These are phyloP conservation scores for Cyphomyrus discorhynchus DNA, from an alignment of 2,113 vertebrate species.

Conservation along the genomic window DNA sequence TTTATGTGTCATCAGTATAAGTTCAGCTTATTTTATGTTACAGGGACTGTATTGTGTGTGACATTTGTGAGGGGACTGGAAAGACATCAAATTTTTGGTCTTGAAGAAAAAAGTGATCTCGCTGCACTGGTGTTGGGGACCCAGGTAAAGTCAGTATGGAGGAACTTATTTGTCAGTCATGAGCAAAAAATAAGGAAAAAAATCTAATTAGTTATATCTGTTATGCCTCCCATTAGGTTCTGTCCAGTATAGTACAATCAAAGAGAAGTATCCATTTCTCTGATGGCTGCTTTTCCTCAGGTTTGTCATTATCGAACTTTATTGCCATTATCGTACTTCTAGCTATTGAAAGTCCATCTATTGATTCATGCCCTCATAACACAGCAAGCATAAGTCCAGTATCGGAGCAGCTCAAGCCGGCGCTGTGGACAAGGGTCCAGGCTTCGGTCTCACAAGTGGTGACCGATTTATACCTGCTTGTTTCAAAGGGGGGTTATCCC, in stretches of 20 bases:
- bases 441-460: background rate
- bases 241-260: background rate
- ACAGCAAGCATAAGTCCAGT: background rate
- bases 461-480: background rate
- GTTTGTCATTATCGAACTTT: background rate
- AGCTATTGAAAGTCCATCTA: no score
- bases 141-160: background rate
- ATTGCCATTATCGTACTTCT: background rate
- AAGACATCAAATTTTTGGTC: background rate
- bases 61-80: background rate
- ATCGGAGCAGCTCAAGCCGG: background rate
- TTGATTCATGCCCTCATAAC: background rate
- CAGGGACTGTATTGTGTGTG: background rate
- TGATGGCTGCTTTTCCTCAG: background rate
- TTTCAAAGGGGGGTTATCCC: background rate
- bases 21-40: background rate
- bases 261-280: background rate
- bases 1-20: background rate
- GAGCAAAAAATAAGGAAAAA: background rate
- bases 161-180: background rate
- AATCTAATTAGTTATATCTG: background rate
- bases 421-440: background rate
- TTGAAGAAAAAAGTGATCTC: background rate
- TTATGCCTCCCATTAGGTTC: background rate
- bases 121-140: background rate